Base-by-base conservation (phyloP, 2,888 invertebrate genomes). In the Dilophus febrilis region DNA sequence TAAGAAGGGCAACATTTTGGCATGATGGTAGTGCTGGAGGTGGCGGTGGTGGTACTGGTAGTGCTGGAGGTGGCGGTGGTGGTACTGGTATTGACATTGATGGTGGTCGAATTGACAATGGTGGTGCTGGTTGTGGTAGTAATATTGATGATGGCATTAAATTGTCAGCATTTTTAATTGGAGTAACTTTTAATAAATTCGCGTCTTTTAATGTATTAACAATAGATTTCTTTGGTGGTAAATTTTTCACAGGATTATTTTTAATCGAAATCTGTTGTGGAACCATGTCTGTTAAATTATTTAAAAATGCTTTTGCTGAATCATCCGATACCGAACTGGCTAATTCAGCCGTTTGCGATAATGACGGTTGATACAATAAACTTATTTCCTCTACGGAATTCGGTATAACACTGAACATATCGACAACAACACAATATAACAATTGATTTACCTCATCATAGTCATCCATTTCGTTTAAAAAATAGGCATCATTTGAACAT, bases 321-420 rank as follows among this genome's bases (percentile, higher is more conserved):
- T 27, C 35, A 14, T 40, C 30, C n/a, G 39, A 39, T 11, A 39
- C 5, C 3, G 51, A 51, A 45, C 47, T 54, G 17, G 52, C 51
- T 3, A 56, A 49, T 26, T 56, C 58, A 3, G 49, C 43, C 19
- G 51, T 51, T 12, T 56, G 54, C 5, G 49, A 42, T 3, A 55
- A 50, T 8, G 67, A 65, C 38, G 69, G 68, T 44, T 64, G 51
- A 58, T 76, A 80, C 4, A 74, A 70, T 35, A 87, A 77, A 48
- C 75, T 71, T 48, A 83, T 79, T 54, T 88, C 85, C 62, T 91
- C 90, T 44, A 92, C 66, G 3, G 87, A 85, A 61, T 86, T 87
- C 22, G 86, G 85, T 55, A 88, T 86, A 44, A 90, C 82, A 45
- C 86, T 71, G 60, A 80, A 81, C 69, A 88, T 70, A 42, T 56